Conservation (phyloP, 1,140 invertebrate genomes). For the Magallana gigas region DNA sequence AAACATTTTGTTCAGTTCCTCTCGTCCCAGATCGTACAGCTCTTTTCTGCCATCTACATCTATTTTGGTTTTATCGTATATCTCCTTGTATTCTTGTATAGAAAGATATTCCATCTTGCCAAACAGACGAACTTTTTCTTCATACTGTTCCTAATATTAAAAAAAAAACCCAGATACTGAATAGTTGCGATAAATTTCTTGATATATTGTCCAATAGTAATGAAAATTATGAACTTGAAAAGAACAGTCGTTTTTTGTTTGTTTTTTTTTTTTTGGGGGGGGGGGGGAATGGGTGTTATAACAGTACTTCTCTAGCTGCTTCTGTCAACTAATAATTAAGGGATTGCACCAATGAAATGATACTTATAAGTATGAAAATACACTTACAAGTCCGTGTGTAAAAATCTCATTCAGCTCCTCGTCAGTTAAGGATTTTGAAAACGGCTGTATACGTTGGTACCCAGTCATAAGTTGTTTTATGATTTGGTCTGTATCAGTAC, state of each 20-base stretch:
- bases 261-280: no score
- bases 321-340: no score
- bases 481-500: neutral
- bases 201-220: no score
- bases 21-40: neutral
- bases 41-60: constrained; percentile 29
- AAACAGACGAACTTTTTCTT: constrained; percentile 23
- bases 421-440: neutral
- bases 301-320: no score
- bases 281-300: no score
- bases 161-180: no score
- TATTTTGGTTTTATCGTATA: constrained; percentile 30
- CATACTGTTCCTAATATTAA: constrained; percentile 16
- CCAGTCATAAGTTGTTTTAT: neutral
- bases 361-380: neutral
- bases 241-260: no score
- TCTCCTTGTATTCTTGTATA: constrained; percentile 33
- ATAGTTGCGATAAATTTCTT: no score
- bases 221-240: no score
- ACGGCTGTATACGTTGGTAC: neutral
- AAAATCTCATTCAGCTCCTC: constrained; percentile 6
- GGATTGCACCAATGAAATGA: no score
- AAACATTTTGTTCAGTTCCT: constrained; percentile 21
- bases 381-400: constrained; percentile 5
- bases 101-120: constrained; percentile 34